These are phyloP conservation scores for Spatulosminthurus flaviceps DNA, from an alignment of 2,888 invertebrate species.

Conservation along the genomic window DNA sequence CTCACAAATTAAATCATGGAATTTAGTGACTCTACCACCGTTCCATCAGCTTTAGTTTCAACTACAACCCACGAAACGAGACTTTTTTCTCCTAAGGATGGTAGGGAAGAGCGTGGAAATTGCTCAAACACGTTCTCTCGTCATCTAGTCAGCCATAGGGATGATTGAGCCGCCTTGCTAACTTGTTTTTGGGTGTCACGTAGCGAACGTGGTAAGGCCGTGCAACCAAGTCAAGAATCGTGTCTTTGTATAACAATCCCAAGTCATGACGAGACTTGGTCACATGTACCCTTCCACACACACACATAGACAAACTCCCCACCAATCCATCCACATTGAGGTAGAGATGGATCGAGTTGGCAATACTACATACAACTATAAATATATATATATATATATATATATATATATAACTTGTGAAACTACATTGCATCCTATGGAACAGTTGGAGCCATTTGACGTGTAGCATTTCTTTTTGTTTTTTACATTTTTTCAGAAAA, in stretches of 20 bases:
- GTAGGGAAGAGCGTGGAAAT: not conserved
- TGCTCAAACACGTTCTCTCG: conserved; percentile 21
- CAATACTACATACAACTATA: too few relatives aligned
- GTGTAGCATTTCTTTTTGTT: not conserved
- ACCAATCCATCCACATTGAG: too few relatives aligned
- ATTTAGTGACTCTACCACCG: conserved; percentile 15
- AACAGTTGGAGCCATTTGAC: conserved; percentile 23
- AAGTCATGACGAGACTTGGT: not conserved
- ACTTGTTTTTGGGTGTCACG: conserved; percentile 12
- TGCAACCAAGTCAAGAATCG: not conserved
- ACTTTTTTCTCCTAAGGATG: not conserved
- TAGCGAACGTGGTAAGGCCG: conserved; percentile 16
- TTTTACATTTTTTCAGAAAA: too few relatives aligned
- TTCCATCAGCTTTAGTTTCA: not conserved
- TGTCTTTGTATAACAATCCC: conserved; percentile 1
- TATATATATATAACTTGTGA: not conserved
- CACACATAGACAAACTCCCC: too few relatives aligned
- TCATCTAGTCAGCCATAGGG: conserved; percentile 26
- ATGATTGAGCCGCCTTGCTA: conserved; percentile 28
- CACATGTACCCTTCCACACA: conserved; percentile 2
- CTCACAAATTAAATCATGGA: conserved; percentile 41
- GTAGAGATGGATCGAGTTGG: not conserved
- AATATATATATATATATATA: too few relatives aligned
- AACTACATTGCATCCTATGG: not conserved
- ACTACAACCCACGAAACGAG: not conserved